These are phyloP conservation scores for Trichacis sp. DNA, from an alignment of 2,888 invertebrate species.

Conservation along the genomic window DNA sequence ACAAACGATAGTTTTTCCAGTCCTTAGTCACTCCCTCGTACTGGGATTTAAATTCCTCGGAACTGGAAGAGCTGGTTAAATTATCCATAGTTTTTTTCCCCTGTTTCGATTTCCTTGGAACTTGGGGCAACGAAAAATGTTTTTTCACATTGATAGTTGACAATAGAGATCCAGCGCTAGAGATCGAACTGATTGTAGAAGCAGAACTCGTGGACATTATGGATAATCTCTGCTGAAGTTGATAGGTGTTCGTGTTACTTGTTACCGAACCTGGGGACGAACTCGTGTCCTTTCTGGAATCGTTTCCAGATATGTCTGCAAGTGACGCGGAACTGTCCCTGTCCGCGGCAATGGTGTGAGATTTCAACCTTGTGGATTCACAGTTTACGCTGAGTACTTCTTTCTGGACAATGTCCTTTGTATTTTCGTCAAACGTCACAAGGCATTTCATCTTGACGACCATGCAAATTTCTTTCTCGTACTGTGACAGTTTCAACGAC, in stretches of 20 bases:
- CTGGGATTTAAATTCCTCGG: slow-evolving; percentile 35
- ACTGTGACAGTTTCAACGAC: slow-evolving; percentile 45
- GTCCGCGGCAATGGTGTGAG: slow-evolving; percentile 31
- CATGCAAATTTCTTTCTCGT: slow-evolving; percentile 56
- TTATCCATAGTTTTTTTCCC: slow-evolving; percentile 20
- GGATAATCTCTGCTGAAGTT: slow-evolving; percentile 52
- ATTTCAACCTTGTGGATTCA: slow-evolving; percentile 40
- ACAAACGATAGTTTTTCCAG: slow-evolving; percentile 57
- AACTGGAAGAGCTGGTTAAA: background rate
- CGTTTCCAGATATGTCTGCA: slow-evolving; percentile 62
- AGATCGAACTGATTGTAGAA: slow-evolving; percentile 47
- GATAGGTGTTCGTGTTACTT: slow-evolving; percentile 54
- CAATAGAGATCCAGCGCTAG: slow-evolving; percentile 57
- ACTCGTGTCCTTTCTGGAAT: slow-evolving; percentile 51
- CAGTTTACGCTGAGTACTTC: slow-evolving; percentile 55
- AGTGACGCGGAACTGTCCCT: slow-evolving; percentile 55
- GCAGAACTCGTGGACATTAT: slow-evolving; percentile 59
- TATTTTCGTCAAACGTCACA: slow-evolving; percentile 56
- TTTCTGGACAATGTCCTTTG: slow-evolving; percentile 55
- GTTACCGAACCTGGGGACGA: slow-evolving; percentile 60
- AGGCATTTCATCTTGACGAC: slow-evolving; percentile 57
- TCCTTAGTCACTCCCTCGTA: slow-evolving; percentile 52
- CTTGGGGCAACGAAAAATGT: slow-evolving; percentile 54
- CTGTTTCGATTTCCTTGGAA: slow-evolving; percentile 52
- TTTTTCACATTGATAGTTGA: slow-evolving; percentile 39